Evolutionary conservation across 2,797 vertebrate genomes (phyloP), one percentile per base, ranked within the genome.

Genomic region (Petrocephalus schoutedeni): DNA sequence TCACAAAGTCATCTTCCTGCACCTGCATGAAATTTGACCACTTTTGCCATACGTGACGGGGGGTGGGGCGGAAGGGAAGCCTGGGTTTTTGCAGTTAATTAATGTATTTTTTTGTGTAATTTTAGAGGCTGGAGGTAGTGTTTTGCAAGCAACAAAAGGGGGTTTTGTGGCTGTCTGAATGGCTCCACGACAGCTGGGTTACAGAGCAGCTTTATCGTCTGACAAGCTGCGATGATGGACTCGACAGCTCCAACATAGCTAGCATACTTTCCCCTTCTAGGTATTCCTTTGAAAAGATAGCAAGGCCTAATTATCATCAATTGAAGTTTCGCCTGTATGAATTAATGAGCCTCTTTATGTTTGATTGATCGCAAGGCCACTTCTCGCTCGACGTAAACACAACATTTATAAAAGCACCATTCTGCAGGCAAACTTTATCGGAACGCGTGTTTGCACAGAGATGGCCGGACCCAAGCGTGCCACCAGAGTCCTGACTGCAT

Each of bases 401-500:
- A 21, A n/a, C 10, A 28, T 82, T 87, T 67, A 23, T 8, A 21
- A 57, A 88, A 51, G 67, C 64, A 56, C 19, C n/a, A 82, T 54
- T n/a, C 71, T 82, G 28, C 74, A 4, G 54, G 41, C 67, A 56
- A 82, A 58, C 16, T 84, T 89, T 54, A 45, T 57, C 54, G 56
- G 23, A 56, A 83, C 71, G 58, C 88, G 87, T 90, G 88, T 88
- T 89, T 85, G 90, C 89, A 84, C 71, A 71, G 85, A 88, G 93
- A 95, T 94, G 96, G 92, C 95, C 94, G 93, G 95, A 96, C 92
- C 96, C 94, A 96, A 97, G 95, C 94, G 94, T 95, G 94, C 95
- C 95, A 94, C 95, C 93, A 89, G 93, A 92, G 92, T 95, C 96
- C 94, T 93, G 92, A 95, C 94, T 93, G 93, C 94, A 94, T 91